Base-by-base conservation (phyloP, 2,888 invertebrate genomes). In the Nasonia oneida region DNA sequence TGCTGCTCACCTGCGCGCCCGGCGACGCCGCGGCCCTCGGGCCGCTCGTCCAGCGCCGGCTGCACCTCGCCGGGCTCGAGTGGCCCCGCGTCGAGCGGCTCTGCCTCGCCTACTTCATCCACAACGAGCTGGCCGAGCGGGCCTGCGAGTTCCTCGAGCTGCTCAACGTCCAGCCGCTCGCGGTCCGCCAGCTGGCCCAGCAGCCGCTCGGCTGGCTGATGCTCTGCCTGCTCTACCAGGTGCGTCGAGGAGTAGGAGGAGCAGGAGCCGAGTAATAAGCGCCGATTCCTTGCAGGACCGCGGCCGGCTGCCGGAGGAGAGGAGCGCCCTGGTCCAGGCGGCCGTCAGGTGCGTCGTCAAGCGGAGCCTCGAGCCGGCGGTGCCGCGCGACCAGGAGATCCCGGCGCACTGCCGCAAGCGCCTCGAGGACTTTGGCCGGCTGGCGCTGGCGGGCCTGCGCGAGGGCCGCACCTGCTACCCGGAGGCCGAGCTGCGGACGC, bases 181-280 rank as follows among this genome's bases (percentile, higher is more conserved):
- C 90, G 3, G 90, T 94, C 10, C 90, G 93, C 76, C 93, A 93
- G 87, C 92, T 94, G 53, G 94, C 94, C 1, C 94, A 94, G 87
- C 94, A 94, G 88, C 95, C 95, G 3, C 92, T 95, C 0, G 94
- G 95, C 74, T 95, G 95, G 92, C 91, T 95, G 61, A 94, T 94
- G 88, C 91, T 95, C 37, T 94, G 95, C 87, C 93, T 94, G 18
- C 93, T 95, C 37, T 95, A 94, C 88, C 95, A 95, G 89, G 94
- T 94, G 81, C 12, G 1, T 29, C 29, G 29, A 23, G 23, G 23
- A 23, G 23, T 23, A 23, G 0, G 23, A 23, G 23, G 23, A 23
- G 23, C 23, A 23, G 23, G 23, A 23, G 23, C 23, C 23, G 23
- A 23, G 23, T 23, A 23, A 23, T 23, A 23, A 23, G 0, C 23